phyloP scores from a whole-genome alignment of 2,888 invertebrate species.

The Drosophila prolongata region DNA sequence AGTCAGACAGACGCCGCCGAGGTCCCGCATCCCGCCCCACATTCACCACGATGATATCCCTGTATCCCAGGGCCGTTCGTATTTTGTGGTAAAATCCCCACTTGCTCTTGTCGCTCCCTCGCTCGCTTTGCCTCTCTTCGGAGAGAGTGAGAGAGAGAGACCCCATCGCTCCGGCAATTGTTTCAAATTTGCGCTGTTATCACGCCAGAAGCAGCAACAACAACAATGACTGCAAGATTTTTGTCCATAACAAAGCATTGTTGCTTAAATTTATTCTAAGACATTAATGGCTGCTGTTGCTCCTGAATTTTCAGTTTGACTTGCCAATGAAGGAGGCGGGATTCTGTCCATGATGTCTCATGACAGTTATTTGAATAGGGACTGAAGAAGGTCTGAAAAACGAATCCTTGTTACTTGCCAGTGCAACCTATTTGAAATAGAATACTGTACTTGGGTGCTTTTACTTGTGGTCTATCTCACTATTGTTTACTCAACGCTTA shows the following conservation, averaged over 20 bases:
- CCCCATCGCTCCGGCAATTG: conserved; percentile 36
- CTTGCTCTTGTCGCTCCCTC: conserved; percentile 19
- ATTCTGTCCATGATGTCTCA: no score
- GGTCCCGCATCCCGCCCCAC: conserved; percentile 5
- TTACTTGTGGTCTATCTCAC: no score
- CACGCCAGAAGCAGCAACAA: conserved; percentile 50
- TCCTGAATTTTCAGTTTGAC: conserved; percentile 10
- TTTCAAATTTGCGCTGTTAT: conserved; percentile 66
- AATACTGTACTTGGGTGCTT: no score
- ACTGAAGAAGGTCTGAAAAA: no score
- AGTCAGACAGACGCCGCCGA: conserved; percentile 62
- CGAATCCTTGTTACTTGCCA: no score
- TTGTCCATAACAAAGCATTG: conserved; percentile 52
- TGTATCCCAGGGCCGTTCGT: conserved; percentile 53
- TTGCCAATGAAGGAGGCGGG: background rate
- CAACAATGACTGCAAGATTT: conserved; percentile 60
- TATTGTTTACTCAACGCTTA: no score
- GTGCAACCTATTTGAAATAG: no score
- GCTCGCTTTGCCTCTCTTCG: conserved; percentile 9
- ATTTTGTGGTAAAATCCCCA: conserved; percentile 71
- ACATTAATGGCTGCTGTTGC: conserved; percentile 63
- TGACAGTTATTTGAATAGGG: no score
- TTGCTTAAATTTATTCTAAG: conserved; percentile 67
- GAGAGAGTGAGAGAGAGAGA: background rate
- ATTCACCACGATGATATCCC: conserved; percentile 23